A percentile compares a stretch with the other conserved stretches of the same genome.
These are phyloP conservation scores for Apostichopus parvimensis DNA, from an alignment of 35 echinoderm and acorn worm species.

Conservation along the genomic window DNA sequence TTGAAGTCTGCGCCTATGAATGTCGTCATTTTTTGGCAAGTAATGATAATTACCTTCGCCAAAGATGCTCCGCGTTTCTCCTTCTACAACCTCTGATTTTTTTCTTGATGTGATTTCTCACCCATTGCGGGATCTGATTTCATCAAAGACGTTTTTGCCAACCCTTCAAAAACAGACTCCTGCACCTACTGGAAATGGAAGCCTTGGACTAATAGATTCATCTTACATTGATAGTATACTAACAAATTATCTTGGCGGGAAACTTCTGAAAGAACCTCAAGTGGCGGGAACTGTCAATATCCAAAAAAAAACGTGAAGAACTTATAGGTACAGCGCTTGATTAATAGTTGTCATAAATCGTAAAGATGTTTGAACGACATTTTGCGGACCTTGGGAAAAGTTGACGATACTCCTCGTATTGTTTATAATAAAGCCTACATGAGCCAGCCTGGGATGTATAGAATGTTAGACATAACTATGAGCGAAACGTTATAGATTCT, in stretches of 20 bases:
- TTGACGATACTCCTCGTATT: background rate
- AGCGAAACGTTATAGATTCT: too few species aligned
- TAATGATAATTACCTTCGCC: too few species aligned
- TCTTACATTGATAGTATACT: background rate
- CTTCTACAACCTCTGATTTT: too few species aligned
- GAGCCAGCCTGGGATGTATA: background rate
- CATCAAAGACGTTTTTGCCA: background rate
- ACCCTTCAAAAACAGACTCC: background rate
- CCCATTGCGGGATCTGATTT: background rate
- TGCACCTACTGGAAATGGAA: background rate
- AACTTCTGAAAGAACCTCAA: constrained; percentile 3
- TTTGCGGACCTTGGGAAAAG: background rate
- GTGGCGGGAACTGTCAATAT: background rate
- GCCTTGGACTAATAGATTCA: background rate
- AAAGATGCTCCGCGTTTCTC: too few species aligned
- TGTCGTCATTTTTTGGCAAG: too few species aligned
- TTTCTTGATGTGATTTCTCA: too few species aligned
- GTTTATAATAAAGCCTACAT: background rate
- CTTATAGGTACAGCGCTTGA: background rate
- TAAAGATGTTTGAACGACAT: background rate
- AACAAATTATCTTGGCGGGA: constrained; percentile 21
- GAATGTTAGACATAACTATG: background rate
- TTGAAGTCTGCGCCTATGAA: too few species aligned
- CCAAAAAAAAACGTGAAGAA: background rate
- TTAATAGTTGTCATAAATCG: background rate